Base-by-base conservation (phyloP, 2,888 invertebrate genomes). In the Tinea trinotella region DNA sequence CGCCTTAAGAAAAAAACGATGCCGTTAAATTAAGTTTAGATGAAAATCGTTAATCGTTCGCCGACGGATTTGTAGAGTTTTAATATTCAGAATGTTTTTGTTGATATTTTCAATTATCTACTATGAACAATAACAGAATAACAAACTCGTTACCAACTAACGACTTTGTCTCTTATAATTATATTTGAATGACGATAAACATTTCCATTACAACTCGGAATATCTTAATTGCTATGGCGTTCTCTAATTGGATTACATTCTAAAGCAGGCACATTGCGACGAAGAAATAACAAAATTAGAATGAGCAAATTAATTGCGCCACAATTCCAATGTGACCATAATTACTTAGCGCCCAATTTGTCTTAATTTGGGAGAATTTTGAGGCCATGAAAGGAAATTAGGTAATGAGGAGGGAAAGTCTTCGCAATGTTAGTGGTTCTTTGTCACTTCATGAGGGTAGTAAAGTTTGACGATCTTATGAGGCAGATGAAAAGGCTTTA, bases 371-470 rank as follows among this genome's bases (percentile, higher is more conserved):
- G 46, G 18, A 40, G 46, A 3, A 17, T 46, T 46, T 46, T 46
- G 19, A 19, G 46, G 46, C 12, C 24, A 24, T 24, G 24, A 50
- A 50, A 24, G 50, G 50, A 24, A 48, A 24, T 50, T 50, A 50
- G 50, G 50, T 22, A 50, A 50, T 24, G 22, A 50, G 18, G 50
- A 24, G 24, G 24, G 24, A 13, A 13, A 22, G 22, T 5, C 50
- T 24, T 24, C 1, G 13, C 46, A 3, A 46, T 17, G 12, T 24
- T 50, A 50, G 24, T 24, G 24, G 24, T 15, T 48, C 48, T 48
- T 50, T 24, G 46, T 46, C 18, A 46, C 50, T 50, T 50, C 50
- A 50, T 50, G 50, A 50, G 24, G 50, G 50, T 24, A 50, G 24
- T 50, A 50, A 50, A 50, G 10, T 50, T 50, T 50, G 24, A 50